Conservation (phyloP, 1,140 invertebrate species). For the Gryon sp. region DNA sequence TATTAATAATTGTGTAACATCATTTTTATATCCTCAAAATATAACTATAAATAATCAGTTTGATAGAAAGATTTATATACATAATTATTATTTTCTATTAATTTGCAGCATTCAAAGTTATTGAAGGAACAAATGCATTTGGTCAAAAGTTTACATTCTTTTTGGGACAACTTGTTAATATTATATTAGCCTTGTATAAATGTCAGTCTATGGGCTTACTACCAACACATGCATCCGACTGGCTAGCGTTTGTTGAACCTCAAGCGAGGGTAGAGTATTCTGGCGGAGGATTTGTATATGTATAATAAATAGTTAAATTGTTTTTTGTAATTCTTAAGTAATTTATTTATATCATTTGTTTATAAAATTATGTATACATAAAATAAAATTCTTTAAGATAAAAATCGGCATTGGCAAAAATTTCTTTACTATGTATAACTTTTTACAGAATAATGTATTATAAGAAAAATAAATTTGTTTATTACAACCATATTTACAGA, state of each 20-base stretch:
- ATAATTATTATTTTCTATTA: too few relatives aligned
- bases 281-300: conserved; percentile 89
- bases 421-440: too few relatives aligned
- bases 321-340: conserved; percentile 19
- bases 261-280: conserved; percentile 92
- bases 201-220: conserved; percentile 99
- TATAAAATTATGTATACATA: conserved; percentile 3
- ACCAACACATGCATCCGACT: conserved; percentile 98
- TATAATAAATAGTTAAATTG: conserved; percentile 68
- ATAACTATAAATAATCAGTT: too few relatives aligned
- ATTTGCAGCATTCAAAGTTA: conserved; percentile 92
- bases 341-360: conserved; percentile 44
- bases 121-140: conserved; percentile 94
- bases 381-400: too few relatives aligned
- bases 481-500: conserved; percentile 31
- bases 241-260: conserved; percentile 98
- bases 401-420: too few relatives aligned
- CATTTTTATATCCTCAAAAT: too few relatives aligned
- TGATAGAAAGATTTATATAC: too few relatives aligned
- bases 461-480: conserved; percentile 1
- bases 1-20: too few relatives aligned
- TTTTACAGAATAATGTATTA: too few relatives aligned
- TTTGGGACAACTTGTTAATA: conserved; percentile 95
- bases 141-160: conserved; percentile 97
- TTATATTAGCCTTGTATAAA: conserved; percentile 97